Conservation (phyloP, 1,140 invertebrate genomes). For the Venustaconcha ellipsiformis region DNA sequence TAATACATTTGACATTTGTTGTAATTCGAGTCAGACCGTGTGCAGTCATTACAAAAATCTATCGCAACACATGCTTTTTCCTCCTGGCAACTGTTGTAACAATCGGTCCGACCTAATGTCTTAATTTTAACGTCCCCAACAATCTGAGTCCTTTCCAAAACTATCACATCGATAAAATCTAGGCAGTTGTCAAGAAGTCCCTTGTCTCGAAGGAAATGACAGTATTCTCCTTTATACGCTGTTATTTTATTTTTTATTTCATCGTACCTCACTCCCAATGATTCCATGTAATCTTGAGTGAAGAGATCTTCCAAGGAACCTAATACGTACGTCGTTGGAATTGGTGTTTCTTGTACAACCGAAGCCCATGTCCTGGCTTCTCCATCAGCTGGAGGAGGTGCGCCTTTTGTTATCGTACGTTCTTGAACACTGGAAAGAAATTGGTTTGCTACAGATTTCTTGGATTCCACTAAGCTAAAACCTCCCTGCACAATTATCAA, state of each 20-base stretch:
- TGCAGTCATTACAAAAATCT: not conserved
- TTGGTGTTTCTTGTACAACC: not conserved
- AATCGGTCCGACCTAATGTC: not conserved
- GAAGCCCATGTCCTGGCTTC: slow-evolving; percentile 11
- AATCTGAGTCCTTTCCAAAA: slow-evolving; percentile 1
- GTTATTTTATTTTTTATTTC: not conserved
- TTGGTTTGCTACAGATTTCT: not conserved
- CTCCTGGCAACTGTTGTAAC: not conserved
- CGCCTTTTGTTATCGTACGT: slow-evolving; percentile 5
- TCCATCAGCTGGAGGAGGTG: slow-evolving; percentile 7
- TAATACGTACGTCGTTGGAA: not conserved
- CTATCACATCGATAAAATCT: not conserved
- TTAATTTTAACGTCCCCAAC: not conserved
- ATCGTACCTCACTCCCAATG: not conserved
- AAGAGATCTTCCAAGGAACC: slow-evolving; percentile 1
- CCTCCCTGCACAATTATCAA: not conserved
- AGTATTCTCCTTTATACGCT: not conserved
- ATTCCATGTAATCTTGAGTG: slow-evolving; percentile 2
- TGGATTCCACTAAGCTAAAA: not conserved
- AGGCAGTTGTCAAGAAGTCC: not conserved
- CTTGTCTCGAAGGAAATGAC: not conserved
- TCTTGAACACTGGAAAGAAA: not conserved
- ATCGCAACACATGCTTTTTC: not conserved
- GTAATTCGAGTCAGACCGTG: not conserved
- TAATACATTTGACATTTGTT: not conserved